Base-by-base conservation (phyloP, 2,797 vertebrate species). In the Melanotaenia maccullochi region DNA sequence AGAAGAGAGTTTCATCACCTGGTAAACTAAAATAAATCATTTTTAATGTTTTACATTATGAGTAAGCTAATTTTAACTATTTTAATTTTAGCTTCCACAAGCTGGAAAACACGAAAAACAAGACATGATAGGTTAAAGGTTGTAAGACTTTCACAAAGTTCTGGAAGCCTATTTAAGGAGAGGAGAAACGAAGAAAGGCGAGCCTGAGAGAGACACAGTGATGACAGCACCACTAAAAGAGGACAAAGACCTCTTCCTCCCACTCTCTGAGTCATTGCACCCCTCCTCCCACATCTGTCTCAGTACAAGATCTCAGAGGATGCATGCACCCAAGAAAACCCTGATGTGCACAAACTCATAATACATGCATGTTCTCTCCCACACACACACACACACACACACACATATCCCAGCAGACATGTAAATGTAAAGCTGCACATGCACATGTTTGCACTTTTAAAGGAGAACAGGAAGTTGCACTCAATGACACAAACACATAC, bases 261-360 rank as follows among this genome's bases (percentile, higher is more conserved):
- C 66, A 82, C 78, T 74, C 64, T 83, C 44, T 81, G 90, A 91
- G 74, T 89, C 90, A 90, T 85, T 78, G 18, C 78, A 71, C 70
- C 86, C 62, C 58, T 82, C 76, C 84, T 83, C 76, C 84, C 76
- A 78, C 79, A 73, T 82, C 63, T 71, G 71, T 81, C 73, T 84
- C 64, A 33, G 32, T n/a, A 32, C 70, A 63, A 65, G 73, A 81
- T 60, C 63, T 30, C 69, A 64, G 47, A 81, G 80, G 70, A 78
- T 68, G 73, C 24, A 0, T 65, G 68, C 75, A 42, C 36, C 40
- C 71, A 49, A 73, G 79, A 81, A 80, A 79, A 52, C 44, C 32
- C 36, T 3, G 16, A 47, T 12, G 24, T 8, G n/a, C 68, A 54
- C 56, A 66, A 16, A 12, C 11, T 3, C 36, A 38, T 38, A 38